These are phyloP conservation scores for Chrosomus eos DNA, from an alignment of 2,797 vertebrate genomes.

Conservation along the genomic window DNA sequence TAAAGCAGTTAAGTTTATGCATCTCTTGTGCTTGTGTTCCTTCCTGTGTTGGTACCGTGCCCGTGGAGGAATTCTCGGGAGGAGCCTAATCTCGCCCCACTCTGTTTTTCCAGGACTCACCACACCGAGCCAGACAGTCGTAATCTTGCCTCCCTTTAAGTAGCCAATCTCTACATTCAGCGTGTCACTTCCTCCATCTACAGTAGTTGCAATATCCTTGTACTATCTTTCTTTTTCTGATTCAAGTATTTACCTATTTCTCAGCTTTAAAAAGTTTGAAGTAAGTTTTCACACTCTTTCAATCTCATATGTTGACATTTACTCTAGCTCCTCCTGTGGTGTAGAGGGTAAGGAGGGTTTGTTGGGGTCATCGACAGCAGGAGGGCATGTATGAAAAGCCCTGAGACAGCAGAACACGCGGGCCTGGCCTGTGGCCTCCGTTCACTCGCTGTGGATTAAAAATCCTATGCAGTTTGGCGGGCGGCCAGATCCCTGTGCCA, in stretches of 20 bases:
- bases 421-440: conserved; percentile 71
- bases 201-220: neutral
- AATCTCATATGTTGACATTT: neutral
- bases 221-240: conserved; percentile 48
- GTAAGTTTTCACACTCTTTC: neutral
- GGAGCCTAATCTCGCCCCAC: conserved; percentile 58
- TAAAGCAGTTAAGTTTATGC: neutral
- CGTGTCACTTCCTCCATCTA: conserved; percentile 1
- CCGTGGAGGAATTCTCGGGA: conserved; percentile 68
- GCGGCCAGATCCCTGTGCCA: conserved; percentile 63
- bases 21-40: conserved; percentile 5
- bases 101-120: conserved; percentile 62
- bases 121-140: conserved; percentile 56
- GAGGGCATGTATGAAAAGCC: conserved; percentile 67
- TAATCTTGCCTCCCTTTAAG: conserved; percentile 37
- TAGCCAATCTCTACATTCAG: conserved; percentile 31
- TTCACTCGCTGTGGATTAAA: conserved; percentile 68
- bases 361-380: conserved; percentile 25
- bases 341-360: conserved; percentile 31
- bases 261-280: neutral
- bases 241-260: conserved; percentile 57
- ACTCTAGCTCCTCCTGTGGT: neutral
- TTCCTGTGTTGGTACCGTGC: conserved; percentile 43
- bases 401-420: conserved; percentile 73
- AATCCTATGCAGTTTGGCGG: conserved; percentile 64